Percentiles rank a stretch among this genome's conserved stretches.
Evolutionary conservation across 1,140 invertebrate species (phyloP).

Genomic region (Drosophila sulfurigaster): DNA sequence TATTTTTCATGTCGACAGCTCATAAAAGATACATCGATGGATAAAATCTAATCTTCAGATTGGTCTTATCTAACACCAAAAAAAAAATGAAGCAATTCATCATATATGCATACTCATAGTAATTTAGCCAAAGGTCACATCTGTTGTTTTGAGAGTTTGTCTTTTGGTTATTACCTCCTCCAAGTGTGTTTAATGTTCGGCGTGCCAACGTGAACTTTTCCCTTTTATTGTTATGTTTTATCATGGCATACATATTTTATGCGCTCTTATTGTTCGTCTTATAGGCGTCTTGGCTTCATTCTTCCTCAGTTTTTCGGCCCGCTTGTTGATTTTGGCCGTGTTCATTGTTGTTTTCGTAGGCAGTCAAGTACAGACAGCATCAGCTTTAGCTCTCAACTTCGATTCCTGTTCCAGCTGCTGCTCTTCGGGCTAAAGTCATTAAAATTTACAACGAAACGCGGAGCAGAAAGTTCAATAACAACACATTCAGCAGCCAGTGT

Average conservation of each 20-base stretch:
- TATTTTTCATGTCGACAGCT: no score
- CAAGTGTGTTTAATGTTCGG: slow-evolving; percentile 16
- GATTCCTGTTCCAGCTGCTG: slow-evolving; percentile 1
- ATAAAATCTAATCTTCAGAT: not conserved
- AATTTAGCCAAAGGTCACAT: not conserved
- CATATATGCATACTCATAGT: not conserved
- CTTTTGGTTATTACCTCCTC: not conserved
- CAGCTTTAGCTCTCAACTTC: not conserved
- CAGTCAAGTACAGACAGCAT: not conserved
- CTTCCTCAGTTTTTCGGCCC: slow-evolving; percentile 19
- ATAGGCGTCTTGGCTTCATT: slow-evolving; percentile 6
- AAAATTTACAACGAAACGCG: slow-evolving; percentile 59
- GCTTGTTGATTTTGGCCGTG: slow-evolving; percentile 54
- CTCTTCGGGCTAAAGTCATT: slow-evolving; percentile 46
- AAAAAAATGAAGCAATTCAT: not conserved
- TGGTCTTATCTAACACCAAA: not conserved
- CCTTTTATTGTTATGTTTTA: slow-evolving; percentile 58
- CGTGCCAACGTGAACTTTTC: not conserved
- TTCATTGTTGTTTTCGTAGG: slow-evolving; percentile 46
- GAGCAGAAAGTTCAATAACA: slow-evolving; percentile 52
- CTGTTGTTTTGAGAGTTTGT: slow-evolving; percentile 2
- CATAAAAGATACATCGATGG: no score
- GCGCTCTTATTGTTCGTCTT: slow-evolving; percentile 35
- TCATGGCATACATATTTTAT: slow-evolving; percentile 54
- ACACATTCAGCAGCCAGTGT: not conserved